Conservation (phyloP, 1,140 invertebrate species). For the Colletes gigas region DNA sequence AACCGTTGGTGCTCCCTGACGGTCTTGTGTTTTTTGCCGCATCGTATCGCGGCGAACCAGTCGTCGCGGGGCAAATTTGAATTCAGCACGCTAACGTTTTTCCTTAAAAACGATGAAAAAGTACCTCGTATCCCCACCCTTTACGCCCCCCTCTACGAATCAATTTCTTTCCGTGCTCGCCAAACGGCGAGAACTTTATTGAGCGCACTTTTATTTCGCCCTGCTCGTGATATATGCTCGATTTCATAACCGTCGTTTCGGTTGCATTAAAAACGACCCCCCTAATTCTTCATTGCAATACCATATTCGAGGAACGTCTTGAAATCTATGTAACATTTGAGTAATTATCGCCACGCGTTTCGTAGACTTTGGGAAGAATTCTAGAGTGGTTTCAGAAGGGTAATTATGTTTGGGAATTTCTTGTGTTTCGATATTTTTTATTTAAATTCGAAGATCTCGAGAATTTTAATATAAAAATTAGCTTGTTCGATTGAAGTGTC, state of each 20-base stretch:
- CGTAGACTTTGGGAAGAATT: background rate
- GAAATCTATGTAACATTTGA: too few species aligned
- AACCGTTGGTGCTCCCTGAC: background rate
- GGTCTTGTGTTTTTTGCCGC: constrained; percentile 12
- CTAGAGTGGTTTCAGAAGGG: too few species aligned
- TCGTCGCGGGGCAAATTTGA: constrained; percentile 42
- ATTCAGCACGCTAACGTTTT: constrained; percentile 32
- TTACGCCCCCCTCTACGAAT: constrained; percentile 21
- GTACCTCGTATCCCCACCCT: background rate
- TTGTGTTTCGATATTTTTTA: too few species aligned
- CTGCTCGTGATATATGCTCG: constrained; percentile 38
- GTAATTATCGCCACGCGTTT: background rate
- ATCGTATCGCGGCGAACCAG: constrained; percentile 26
- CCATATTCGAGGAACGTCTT: constrained; percentile 20
- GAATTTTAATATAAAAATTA: too few species aligned
- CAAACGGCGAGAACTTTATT: constrained; percentile 30
- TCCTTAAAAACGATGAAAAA: constrained; percentile 17
- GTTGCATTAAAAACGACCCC: background rate
- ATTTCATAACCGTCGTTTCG: constrained; percentile 48
- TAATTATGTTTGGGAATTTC: too few species aligned
- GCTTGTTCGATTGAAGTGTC: too few species aligned
- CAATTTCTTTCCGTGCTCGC: constrained; percentile 45
- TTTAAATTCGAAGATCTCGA: too few species aligned
- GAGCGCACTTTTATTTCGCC: constrained; percentile 51
- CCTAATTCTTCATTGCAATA: constrained; percentile 42